Base-by-base conservation (phyloP, 2,797 vertebrate species). In the Streptopelia turtur region DNA sequence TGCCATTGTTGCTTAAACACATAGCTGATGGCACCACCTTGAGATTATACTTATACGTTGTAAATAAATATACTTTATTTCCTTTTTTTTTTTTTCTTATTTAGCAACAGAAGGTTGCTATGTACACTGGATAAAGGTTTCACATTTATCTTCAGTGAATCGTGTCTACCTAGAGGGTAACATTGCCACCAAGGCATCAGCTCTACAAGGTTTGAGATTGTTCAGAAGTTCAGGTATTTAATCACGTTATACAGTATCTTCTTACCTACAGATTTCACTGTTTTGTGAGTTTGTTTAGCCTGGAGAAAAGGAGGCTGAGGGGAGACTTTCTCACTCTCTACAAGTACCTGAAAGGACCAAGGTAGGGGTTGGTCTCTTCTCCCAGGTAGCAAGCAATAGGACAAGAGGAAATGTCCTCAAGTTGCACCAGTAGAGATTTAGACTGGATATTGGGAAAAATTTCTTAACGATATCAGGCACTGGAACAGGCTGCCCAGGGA, bases 31-130 rank as follows among this genome's bases (percentile, higher is more conserved):
- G 65, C 43, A 28, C 21, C 60, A 43, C 50, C 47, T 17, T 30
- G 16, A 64, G 53, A 47, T 22, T 13, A 9, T 4, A 33, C 6
- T 0, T 16, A 13, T 1, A 65, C 15, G 1, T 2, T 21, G 37
- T 23, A 57, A 43, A 49, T 4, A 57, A 25, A 16, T 5, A 45
- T 0, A 17, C 28, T 43, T 35, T 14, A 15, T 45, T 41, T 6
- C 5, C 35, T 37, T 37, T 11, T 63, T 31, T 63, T 31, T 52
- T 91, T 91, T 63, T 24, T 5, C 74, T 16, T 14, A 3, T 43
- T 88, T 22, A 63, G 52, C 37, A 28, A 5, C 72, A 75, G 70
- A 17, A 37, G 53, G 31, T 1, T 30, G 33, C 55, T 59, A 11
- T 9, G 24, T 2, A 13, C 10, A 18, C 5, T 11, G n/a, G 53